phyloP scores from a whole-genome alignment of 2,113 vertebrate species.

The Nestor notabilis region DNA sequence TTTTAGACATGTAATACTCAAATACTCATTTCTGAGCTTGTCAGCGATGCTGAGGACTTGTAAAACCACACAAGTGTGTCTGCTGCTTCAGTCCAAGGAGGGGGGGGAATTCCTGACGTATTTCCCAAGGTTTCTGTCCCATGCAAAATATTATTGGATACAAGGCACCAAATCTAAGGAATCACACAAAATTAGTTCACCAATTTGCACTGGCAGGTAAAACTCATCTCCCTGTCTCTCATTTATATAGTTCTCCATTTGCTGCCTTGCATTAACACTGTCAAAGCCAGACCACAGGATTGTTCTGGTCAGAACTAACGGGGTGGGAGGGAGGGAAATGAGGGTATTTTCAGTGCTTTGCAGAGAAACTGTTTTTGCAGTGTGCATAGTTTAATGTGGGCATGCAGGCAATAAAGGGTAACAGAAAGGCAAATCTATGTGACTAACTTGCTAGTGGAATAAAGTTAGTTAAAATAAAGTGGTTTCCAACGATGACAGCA shows the following conservation, averaged over 20 bases:
- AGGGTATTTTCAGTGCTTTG: neutral
- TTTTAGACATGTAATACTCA: neutral
- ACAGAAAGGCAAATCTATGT: neutral
- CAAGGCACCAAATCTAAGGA: constrained; percentile 76
- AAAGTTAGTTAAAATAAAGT: neutral
- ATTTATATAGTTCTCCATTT: neutral
- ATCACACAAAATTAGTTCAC: constrained; percentile 61
- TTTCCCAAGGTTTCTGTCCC: constrained; percentile 41
- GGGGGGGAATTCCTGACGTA: neutral
- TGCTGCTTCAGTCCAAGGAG: constrained; percentile 3
- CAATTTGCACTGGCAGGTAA: constrained; percentile 47
- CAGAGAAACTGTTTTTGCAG: neutral
- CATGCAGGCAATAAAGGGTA: neutral
- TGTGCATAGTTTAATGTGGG: neutral
- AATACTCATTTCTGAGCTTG: neutral
- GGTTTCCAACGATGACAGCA: neutral
- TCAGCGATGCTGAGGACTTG: neutral
- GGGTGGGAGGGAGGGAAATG: neutral
- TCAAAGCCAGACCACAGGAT: neutral
- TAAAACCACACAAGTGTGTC: constrained; percentile 23
- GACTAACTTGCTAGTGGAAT: neutral
- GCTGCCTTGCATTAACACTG: neutral
- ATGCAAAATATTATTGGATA: constrained; percentile 54
- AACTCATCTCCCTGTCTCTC: neutral
- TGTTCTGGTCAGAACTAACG: neutral